A percentile compares a stretch with the other conserved stretches of the same genome.
phyloP scores from a whole-genome alignment of 2,113 vertebrate genomes.

The Thinocorus orbignyianus region DNA sequence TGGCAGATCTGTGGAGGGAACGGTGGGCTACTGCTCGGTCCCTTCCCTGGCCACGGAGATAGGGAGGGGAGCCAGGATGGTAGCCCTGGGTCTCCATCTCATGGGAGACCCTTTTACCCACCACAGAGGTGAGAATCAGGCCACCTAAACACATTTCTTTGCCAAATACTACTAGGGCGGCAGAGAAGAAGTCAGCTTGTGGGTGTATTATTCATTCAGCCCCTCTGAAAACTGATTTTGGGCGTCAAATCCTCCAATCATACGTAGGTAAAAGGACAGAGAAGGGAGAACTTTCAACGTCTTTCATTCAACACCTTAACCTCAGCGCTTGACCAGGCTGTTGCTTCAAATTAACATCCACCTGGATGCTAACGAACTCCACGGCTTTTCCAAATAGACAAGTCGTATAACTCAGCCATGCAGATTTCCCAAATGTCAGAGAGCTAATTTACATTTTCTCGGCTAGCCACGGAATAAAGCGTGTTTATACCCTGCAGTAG shows the following conservation, averaged over 20 bases:
- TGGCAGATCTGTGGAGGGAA: slow-evolving; percentile 36
- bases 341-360: slow-evolving; percentile 11
- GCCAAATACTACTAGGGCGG: neutral
- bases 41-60: neutral
- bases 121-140: accelerated
- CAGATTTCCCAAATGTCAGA: slow-evolving; percentile 36
- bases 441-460: slow-evolving; percentile 51
- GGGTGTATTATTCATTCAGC: neutral
- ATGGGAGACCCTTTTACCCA: accelerated
- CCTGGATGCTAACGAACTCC: slow-evolving; percentile 2
- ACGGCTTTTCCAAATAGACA: slow-evolving; percentile 19
- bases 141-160: accelerated
- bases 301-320: neutral
- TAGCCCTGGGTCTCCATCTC: neutral
- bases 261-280: neutral
- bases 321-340: neutral
- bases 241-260: neutral
- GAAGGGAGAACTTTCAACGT: neutral
- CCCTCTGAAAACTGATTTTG: neutral
- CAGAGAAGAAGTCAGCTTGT: neutral
- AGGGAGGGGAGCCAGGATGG: neutral
- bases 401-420: slow-evolving; percentile 34
- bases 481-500: slow-evolving; percentile 44
- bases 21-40: neutral
- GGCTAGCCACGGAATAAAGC: slow-evolving; percentile 32